Base-by-base conservation (phyloP, 2,888 invertebrate genomes). In the Aleiodes leptofemur region DNA sequence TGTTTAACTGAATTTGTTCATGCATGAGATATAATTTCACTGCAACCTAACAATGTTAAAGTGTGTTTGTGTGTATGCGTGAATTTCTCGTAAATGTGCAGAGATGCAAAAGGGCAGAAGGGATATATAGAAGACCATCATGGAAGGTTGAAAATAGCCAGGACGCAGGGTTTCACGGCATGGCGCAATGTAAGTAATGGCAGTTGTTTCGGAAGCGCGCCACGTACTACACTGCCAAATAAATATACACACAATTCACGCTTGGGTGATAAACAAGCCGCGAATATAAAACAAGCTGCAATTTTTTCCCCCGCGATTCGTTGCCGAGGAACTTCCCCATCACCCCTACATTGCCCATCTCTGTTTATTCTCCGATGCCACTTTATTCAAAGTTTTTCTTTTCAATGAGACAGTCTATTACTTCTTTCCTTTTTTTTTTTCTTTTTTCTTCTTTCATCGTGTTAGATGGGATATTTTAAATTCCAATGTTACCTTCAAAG, bases 201-300 rank as follows among this genome's bases (percentile, higher is more conserved):
- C 72, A 77, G 74, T 79, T 79, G 79, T 80, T 80, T 80, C 80
- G 77, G 82, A 83, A 82, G 83, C 82, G 80, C 81, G 79, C 80
- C 82, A 81, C 83, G 83, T 82, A 81, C 80, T 75, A 43, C 79
- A 78, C 77, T 82, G 80, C 78, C 82, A 82, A 82, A 82, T 83
- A 83, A 83, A 83, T 83, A 82, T 77, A 78, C 79, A 78, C 79
- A 82, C 82, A 79, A 80, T 80, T 80, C 82, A 80, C 76, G 78
- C 80, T 76, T 71, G 79, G 78, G 82, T 81, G 81, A 82, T 82
- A 82, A 81, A 83, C 82, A 81, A 80, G 82, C 79, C 79, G 73
- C 78, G 79, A 80, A 68, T 74, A 80, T 77, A 76, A 79, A 80
- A 79, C 76, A 78, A 80, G 74, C 76, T 73, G 77, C 79, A 79